These are phyloP conservation scores for Mythimna loreyi DNA, from an alignment of 2,888 invertebrate species.

Conservation along the genomic window DNA sequence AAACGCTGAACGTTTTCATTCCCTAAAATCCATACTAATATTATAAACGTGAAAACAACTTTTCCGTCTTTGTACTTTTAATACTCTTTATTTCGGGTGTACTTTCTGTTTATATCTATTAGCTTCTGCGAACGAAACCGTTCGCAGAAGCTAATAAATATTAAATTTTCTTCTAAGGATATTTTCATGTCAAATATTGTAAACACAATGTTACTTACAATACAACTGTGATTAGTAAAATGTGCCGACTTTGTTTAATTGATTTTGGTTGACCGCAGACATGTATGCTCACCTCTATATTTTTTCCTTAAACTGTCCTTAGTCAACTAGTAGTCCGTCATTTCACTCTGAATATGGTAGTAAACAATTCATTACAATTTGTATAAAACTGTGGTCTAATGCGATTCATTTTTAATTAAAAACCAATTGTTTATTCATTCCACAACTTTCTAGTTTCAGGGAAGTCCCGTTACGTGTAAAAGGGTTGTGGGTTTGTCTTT, in stretches of 20 bases:
- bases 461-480: not conserved
- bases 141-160: too few relatives aligned
- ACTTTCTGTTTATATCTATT: too few relatives aligned
- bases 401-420: not conserved
- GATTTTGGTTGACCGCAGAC: slow-evolving; percentile 15
- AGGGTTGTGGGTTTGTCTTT: not conserved
- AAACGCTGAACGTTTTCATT: too few relatives aligned
- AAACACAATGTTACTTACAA: not conserved
- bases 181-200: too few relatives aligned
- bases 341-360: not conserved
- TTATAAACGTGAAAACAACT: too few relatives aligned
- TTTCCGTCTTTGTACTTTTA: too few relatives aligned
- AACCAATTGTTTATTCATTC: not conserved
- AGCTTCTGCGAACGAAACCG: too few relatives aligned
- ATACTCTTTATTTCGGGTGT: too few relatives aligned
- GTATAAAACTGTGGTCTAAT: not conserved
- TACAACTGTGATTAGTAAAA: not conserved
- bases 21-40: too few relatives aligned
- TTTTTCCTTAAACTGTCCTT: slow-evolving; percentile 8
- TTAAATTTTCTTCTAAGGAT: too few relatives aligned
- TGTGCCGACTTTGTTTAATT: not conserved
- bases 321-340: not conserved
- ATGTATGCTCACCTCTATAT: not conserved
- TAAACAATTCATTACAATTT: not conserved
- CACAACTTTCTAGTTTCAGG: not conserved